Percentiles rank a stretch among this genome's conserved stretches.
These are phyloP conservation scores for Bubo blakistoni DNA, from an alignment of 2,113 vertebrate genomes.

Conservation along the genomic window DNA sequence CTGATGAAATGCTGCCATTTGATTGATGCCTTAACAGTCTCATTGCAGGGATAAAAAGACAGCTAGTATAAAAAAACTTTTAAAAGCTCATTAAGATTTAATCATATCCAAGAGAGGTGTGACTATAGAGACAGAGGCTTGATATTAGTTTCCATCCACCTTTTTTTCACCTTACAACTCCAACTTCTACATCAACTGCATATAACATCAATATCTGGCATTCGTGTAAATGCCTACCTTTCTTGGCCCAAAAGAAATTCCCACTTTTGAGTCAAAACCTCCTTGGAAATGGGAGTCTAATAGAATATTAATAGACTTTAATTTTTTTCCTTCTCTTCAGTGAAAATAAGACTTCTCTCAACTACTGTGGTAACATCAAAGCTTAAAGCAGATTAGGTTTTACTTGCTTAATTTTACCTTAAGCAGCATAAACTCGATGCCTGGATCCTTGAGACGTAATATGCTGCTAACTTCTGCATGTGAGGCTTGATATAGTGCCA, in stretches of 20 bases:
- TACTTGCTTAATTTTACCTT: conserved; percentile 33
- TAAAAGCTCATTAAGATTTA: conserved; percentile 23
- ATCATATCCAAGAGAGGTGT: conserved; percentile 19
- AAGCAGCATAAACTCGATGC: background rate
- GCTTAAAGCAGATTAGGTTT: conserved; percentile 33
- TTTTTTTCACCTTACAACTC: background rate
- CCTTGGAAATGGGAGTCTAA: background rate
- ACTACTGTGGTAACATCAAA: conserved; percentile 1
- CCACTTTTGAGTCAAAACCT: background rate
- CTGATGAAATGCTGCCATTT: conserved; percentile 46
- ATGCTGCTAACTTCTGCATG: background rate
- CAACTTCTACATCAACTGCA: background rate
- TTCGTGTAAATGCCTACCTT: background rate
- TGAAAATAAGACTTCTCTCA: background rate
- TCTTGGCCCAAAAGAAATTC: background rate
- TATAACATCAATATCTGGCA: background rate
- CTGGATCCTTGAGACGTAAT: background rate
- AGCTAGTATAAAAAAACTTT: conserved; percentile 3
- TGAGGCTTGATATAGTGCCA: background rate
- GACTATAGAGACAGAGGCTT: background rate
- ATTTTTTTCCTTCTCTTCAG: background rate
- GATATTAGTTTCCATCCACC: background rate
- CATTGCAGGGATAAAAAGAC: conserved; percentile 49
- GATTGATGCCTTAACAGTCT: conserved; percentile 57
- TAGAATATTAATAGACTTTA: background rate